Evolutionary conservation across 2,888 invertebrate genomes (phyloP).

Genomic region (Lamellibrachia satsuma): DNA sequence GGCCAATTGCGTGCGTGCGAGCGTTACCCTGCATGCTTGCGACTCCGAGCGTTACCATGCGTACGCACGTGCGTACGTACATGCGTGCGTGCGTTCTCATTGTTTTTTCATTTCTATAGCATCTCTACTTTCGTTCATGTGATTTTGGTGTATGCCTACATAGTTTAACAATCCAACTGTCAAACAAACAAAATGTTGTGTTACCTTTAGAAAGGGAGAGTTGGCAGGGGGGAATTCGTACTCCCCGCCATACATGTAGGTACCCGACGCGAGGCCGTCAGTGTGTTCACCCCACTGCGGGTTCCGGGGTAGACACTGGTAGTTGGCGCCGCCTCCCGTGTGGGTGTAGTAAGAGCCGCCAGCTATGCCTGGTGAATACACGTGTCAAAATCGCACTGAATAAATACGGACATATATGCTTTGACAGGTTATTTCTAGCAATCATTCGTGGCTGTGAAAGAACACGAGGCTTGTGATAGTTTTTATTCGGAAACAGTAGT

Average conservation of each 20-base stretch:
- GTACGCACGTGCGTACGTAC: no score
- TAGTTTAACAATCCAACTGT: background rate
- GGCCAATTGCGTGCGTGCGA: no score
- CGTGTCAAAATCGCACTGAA: background rate
- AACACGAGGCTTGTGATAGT: no score
- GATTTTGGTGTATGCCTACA: no score
- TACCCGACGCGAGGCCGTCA: background rate
- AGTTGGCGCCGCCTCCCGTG: conserved; percentile 33
- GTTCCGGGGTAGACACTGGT: conserved; percentile 35
- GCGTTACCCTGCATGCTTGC: no score
- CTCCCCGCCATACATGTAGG: conserved; percentile 36
- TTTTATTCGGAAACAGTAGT: no score
- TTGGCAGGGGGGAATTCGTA: conserved; percentile 21
- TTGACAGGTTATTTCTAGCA: no score
- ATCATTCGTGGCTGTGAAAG: no score
- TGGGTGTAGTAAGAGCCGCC: background rate
- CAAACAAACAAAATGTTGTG: background rate
- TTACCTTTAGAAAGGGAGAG: conserved; percentile 18
- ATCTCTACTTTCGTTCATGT: no score
- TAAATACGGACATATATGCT: background rate
- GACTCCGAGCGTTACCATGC: no score
- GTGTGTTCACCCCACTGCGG: conserved; percentile 28
- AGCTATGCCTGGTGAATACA: background rate
- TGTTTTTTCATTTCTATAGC: no score
- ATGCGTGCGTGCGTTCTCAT: no score